Conservation (phyloP, 2,113 vertebrate genomes). For the Delphinapterus leucas region DNA sequence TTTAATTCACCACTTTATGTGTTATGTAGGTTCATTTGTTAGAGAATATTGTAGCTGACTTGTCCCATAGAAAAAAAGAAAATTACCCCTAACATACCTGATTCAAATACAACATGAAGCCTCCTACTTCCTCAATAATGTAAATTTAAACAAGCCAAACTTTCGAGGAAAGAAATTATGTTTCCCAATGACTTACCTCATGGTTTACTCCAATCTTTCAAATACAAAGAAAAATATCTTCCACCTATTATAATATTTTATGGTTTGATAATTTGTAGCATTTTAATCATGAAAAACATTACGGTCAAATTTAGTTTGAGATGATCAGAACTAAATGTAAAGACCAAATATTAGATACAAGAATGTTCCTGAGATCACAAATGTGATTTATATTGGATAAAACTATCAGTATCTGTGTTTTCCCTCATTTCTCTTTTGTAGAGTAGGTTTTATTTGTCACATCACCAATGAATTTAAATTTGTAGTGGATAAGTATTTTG, state of each 20-base stretch:
- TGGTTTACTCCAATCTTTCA: background rate
- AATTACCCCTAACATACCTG: background rate
- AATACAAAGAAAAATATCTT: background rate
- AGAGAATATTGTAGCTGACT: background rate
- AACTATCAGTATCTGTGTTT: background rate
- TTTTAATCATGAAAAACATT: conserved; percentile 8
- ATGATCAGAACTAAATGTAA: background rate
- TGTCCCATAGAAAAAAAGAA: background rate
- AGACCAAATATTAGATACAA: background rate
- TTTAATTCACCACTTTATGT: background rate
- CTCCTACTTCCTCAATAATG: background rate
- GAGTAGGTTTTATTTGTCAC: background rate
- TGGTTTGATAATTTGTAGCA: background rate
- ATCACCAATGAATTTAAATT: background rate
- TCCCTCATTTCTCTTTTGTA: background rate
- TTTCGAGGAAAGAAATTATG: background rate
- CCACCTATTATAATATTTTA: background rate
- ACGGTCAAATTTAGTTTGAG: conserved; percentile 19
- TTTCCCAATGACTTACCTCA: background rate
- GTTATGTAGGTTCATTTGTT: background rate
- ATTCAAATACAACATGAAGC: background rate
- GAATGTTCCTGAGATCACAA: background rate
- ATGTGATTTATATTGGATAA: background rate
- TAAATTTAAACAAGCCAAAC: background rate
- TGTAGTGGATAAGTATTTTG: background rate